A percentile compares a stretch with the other conserved stretches of the same genome.
These are phyloP conservation scores for Chelonus formosanus DNA, from an alignment of 2,888 invertebrate genomes.

Conservation along the genomic window DNA sequence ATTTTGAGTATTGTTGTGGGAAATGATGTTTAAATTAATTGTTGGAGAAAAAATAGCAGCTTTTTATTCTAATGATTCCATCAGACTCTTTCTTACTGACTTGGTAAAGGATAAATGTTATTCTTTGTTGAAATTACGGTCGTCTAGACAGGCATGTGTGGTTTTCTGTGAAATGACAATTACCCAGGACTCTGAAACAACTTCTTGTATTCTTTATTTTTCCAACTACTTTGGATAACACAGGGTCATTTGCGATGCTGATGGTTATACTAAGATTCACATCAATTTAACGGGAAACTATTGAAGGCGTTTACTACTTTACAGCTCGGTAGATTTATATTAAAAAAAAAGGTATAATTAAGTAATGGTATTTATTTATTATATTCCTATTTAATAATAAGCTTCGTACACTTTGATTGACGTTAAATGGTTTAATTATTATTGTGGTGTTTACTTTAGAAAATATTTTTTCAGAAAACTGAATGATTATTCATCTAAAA, in stretches of 20 bases:
- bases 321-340: neutral
- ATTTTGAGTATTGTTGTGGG: no score
- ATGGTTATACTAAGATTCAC: neutral
- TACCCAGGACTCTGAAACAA: slow-evolving; percentile 42
- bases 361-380: no score
- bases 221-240: slow-evolving; percentile 6
- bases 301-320: neutral
- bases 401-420: no score
- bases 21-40: neutral
- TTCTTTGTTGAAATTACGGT: slow-evolving; percentile 51
- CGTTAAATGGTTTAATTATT: no score
- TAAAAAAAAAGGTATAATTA: no score
- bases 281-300: neutral
- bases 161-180: slow-evolving; percentile 53
- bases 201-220: neutral
- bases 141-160: slow-evolving; percentile 53
- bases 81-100: slow-evolving; percentile 7
- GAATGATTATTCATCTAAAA: no score
- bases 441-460: no score
- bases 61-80: slow-evolving; percentile 8
- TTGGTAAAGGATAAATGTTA: slow-evolving; percentile 18
- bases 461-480: no score
- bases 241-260: slow-evolving; percentile 1
- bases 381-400: no score
- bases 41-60: slow-evolving; percentile 11